Percentiles rank a stretch among this genome's conserved stretches.
These are phyloP conservation scores for Marasmarcha lunaedactyla DNA, from an alignment of 2,888 invertebrate species.

Conservation along the genomic window DNA sequence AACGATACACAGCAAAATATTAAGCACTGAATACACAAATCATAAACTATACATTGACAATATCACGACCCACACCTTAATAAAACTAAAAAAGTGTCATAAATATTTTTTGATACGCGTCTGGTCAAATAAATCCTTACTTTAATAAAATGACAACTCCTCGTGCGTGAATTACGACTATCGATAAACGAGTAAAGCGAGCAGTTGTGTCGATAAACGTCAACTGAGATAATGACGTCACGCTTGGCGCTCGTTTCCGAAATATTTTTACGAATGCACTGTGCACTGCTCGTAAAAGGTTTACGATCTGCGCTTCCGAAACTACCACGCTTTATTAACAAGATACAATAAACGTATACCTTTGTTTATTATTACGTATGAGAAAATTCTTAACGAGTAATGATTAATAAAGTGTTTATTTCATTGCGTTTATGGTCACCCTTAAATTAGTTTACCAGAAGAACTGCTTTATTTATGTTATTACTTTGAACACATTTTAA, in stretches of 20 bases:
- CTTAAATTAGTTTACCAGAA: too few species aligned
- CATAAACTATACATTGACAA: too few species aligned
- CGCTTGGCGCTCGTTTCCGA: slow-evolving; percentile 20
- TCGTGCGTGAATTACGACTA: slow-evolving; percentile 10
- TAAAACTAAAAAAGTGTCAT: neutral
- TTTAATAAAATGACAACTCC: slow-evolving; percentile 6
- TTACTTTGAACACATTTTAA: too few species aligned
- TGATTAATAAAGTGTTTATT: slow-evolving; percentile 42
- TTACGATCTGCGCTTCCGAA: slow-evolving; percentile 34
- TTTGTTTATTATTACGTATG: slow-evolving; percentile 1
- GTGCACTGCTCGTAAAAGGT: slow-evolving; percentile 52
- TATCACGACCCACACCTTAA: too few species aligned
- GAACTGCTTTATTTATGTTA: too few species aligned
- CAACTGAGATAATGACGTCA: slow-evolving; percentile 38
- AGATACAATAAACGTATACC: neutral
- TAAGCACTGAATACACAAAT: too few species aligned
- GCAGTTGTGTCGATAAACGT: slow-evolving; percentile 27
- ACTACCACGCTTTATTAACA: slow-evolving; percentile 32
- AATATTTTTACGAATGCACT: slow-evolving; percentile 55
- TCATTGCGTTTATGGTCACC: slow-evolving; percentile 18
- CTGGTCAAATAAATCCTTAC: slow-evolving; percentile 3
- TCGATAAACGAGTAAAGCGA: slow-evolving; percentile 14
- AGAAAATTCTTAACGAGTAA: neutral
- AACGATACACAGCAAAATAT: too few species aligned
- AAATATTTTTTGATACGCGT: slow-evolving; percentile 1